Evolutionary conservation across 2,113 vertebrate species (phyloP).

Genomic region (Podilymbus podiceps): DNA sequence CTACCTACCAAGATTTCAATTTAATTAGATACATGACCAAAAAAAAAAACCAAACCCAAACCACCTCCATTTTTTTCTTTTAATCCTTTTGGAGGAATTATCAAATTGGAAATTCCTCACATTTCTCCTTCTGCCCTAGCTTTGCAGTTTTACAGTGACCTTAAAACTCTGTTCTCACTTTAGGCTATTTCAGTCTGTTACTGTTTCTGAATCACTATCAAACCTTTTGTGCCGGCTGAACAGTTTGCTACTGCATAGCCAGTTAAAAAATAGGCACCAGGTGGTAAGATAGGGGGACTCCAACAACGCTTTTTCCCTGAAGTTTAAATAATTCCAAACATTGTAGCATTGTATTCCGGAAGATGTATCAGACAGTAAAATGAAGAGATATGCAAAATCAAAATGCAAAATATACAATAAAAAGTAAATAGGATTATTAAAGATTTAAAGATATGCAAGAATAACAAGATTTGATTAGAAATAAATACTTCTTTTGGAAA

Average conservation of each 20-base stretch:
- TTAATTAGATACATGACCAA: background rate
- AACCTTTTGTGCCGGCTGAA: background rate
- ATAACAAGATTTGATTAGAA: background rate
- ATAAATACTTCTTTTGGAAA: background rate
- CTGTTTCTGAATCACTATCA: conserved; percentile 21
- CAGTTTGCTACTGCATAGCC: background rate
- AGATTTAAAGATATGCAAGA: background rate
- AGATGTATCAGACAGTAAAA: background rate
- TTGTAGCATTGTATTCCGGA: background rate
- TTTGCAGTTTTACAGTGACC: conserved; percentile 13
- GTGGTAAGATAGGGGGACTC: background rate
- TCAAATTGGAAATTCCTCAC: background rate
- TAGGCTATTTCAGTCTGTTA: conserved; percentile 32
- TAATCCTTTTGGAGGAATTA: background rate
- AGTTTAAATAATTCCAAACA: background rate
- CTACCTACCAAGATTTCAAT: background rate
- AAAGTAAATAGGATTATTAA: background rate
- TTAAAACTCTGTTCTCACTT: conserved; percentile 27
- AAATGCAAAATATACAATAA: background rate
- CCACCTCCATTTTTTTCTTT: background rate
- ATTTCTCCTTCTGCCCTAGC: background rate
- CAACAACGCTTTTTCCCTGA: background rate
- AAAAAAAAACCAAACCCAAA: background rate
- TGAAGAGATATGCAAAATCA: background rate
- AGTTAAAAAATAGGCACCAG: background rate